Evolutionary conservation across 2,797 vertebrate species (phyloP).

Genomic region (Gallirallus australis): DNA sequence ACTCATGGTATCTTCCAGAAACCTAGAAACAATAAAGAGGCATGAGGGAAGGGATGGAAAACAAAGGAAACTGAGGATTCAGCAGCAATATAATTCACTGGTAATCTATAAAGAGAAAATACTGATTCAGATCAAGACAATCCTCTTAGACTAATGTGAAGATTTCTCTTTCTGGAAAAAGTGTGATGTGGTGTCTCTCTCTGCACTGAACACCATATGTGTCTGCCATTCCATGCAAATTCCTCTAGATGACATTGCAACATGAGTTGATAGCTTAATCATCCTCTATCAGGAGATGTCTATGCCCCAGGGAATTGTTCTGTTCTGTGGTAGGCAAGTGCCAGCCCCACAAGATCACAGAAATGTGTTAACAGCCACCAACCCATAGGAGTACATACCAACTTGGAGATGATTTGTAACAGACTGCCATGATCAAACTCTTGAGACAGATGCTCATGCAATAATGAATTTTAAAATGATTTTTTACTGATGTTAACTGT

Average conservation of each 20-base stretch:
- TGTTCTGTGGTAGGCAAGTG: not conserved
- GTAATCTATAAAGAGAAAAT: not conserved
- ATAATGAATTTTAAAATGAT: not conserved
- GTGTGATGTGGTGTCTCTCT: not conserved
- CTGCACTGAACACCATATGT: not conserved
- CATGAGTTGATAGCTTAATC: not conserved
- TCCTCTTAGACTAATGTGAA: rapidly evolving
- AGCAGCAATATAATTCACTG: not conserved
- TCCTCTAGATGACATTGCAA: not conserved
- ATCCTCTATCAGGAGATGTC: not conserved
- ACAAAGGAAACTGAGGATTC: not conserved
- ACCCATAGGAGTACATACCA: not conserved
- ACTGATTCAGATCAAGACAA: not conserved
- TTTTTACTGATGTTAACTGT: not conserved
- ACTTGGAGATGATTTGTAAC: not conserved
- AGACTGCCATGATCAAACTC: not conserved
- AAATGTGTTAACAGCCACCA: not conserved
- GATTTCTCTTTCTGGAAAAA: not conserved
- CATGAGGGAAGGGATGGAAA: not conserved
- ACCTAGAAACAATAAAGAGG: not conserved
- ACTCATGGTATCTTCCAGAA: not conserved
- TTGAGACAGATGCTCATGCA: not conserved
- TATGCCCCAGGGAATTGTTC: not conserved
- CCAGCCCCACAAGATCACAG: not conserved
- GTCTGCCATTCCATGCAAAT: not conserved